Evolutionary conservation across 2,113 vertebrate species (phyloP).

Genomic region (Gorsachius goisagi): DNA sequence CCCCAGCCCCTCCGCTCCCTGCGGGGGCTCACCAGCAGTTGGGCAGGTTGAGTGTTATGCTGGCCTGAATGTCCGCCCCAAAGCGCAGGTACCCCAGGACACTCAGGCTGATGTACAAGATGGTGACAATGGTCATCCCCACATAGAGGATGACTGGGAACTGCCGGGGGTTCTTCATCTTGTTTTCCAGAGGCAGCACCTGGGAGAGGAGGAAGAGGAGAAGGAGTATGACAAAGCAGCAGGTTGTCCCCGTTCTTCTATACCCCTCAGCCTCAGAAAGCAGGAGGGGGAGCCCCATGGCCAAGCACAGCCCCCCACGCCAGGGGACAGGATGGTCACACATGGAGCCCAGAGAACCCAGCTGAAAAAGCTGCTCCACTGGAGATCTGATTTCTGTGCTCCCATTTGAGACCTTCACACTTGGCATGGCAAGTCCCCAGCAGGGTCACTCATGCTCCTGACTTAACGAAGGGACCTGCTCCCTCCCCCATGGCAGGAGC

Average conservation of each 20-base stretch:
- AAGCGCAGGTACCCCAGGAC: slow-evolving; percentile 92
- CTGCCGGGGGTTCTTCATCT: slow-evolving; percentile 88
- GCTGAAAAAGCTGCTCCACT: background rate
- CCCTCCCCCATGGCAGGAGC: background rate
- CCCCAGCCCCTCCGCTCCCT: background rate
- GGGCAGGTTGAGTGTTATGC: slow-evolving; percentile 94
- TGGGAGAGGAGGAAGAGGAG: slow-evolving; percentile 23
- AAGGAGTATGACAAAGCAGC: background rate
- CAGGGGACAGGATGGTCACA: background rate
- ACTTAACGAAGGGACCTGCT: background rate
- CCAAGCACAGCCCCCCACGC: background rate
- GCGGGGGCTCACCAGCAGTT: slow-evolving; percentile 88
- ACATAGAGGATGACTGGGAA: slow-evolving; percentile 84
- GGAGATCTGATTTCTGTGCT: background rate
- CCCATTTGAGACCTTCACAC: background rate
- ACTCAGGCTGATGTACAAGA: slow-evolving; percentile 88
- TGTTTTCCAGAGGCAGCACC: slow-evolving; percentile 96
- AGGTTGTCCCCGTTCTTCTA: rapidly evolving
- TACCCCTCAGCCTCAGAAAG: background rate
- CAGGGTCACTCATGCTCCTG: background rate
- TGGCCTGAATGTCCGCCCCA: slow-evolving; percentile 79
- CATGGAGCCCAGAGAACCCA: background rate
- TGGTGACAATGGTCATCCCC: slow-evolving; percentile 89
- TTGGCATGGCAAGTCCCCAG: background rate
- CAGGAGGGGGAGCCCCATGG: background rate